phyloP scores from a whole-genome alignment of 2,797 vertebrate species.

The Microctenopoma steveboyesi region DNA sequence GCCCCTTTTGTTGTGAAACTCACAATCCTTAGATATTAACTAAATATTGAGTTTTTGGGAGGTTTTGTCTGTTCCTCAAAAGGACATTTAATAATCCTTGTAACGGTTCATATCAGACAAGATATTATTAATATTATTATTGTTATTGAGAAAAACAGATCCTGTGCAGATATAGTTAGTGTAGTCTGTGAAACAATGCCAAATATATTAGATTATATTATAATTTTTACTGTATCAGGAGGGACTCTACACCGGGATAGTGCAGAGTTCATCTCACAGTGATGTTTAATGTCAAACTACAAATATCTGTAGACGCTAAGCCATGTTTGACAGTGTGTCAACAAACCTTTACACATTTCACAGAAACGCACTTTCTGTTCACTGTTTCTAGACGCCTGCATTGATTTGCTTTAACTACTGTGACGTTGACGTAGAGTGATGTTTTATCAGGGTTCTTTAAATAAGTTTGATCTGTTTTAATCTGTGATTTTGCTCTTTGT shows the following conservation, averaged over 20 bases:
- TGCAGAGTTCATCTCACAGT: constrained; percentile 11
- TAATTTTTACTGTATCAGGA: constrained; percentile 17
- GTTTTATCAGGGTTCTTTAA: constrained; percentile 28
- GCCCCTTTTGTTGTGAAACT: constrained; percentile 11
- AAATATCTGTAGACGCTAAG: constrained; percentile 50
- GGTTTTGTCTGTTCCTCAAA: not conserved
- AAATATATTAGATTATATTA: constrained; percentile 34
- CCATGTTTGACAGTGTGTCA: constrained; percentile 50
- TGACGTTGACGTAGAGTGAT: constrained; percentile 20
- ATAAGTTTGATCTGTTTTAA: constrained; percentile 12
- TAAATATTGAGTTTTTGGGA: not conserved
- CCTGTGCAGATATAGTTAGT: constrained; percentile 12
- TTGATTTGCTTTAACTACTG: constrained; percentile 35
- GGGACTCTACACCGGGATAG: not conserved
- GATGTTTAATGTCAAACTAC: constrained; percentile 34
- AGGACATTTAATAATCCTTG: constrained; percentile 1
- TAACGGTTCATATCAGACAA: constrained; percentile 21
- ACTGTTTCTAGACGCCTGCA: constrained; percentile 15
- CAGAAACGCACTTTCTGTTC: constrained; percentile 30
- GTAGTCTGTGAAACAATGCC: constrained; percentile 31
- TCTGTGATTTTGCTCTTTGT: constrained; percentile 20
- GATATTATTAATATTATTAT: not conserved
- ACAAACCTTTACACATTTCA: constrained; percentile 40
- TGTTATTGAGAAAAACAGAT: constrained; percentile 33
- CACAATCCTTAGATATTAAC: not conserved